Evolutionary conservation across 92 coral and sea anemone species (phyloP), one percentile per base, ranked within the genome.

Genomic region (Epizoanthus illoricatus): DNA sequence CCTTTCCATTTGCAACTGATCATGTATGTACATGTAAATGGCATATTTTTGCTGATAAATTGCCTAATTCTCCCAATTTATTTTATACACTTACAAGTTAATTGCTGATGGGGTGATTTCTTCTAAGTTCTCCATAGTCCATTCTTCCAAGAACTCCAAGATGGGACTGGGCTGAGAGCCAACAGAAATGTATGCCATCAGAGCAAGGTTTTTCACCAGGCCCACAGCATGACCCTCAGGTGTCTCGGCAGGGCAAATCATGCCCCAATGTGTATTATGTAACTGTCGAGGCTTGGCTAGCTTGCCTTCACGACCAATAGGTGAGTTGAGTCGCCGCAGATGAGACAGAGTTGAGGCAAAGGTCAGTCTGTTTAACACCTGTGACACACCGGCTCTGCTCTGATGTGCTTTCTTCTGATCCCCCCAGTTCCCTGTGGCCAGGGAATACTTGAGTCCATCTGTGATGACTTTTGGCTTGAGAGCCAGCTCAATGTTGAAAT

Each of bases 181-280:
- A 39, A 96, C 99, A 33, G 99, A 96, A 49, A 96, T 96, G 73
- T 96, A 96, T 12, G 99, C 99, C 99, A 96, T 96, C 84, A 96
- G 84, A 39, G 99, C 99, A 52, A 96, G 84, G 87, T 96, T 96
- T 93, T 96, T 96, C 58, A 96, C 99, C 65, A 96, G 87, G 5
- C 99, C 99, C 23, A 96, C 99, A 45, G 99, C 99, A 85, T 96
- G 99, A 1, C 99, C 99, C 65, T 96, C 99, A 16, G 99, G 99
- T 7, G 99, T 96, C 83, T 96, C 99, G 0, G 99, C 99, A 68
- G 99, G 99, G 81, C 99, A 96, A 23, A 96, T 96, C 99, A 96
- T 96, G 33, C 99, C 99, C 99, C 99, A 96, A 64, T 96, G 99
- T 21, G 99, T 96, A 82, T 96, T 96, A 83, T 96, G 99, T 15